Percentiles rank a stretch among this genome's conserved stretches.
Conservation (phyloP, 2,888 invertebrate species). For the Podabrus alpinus region DNA sequence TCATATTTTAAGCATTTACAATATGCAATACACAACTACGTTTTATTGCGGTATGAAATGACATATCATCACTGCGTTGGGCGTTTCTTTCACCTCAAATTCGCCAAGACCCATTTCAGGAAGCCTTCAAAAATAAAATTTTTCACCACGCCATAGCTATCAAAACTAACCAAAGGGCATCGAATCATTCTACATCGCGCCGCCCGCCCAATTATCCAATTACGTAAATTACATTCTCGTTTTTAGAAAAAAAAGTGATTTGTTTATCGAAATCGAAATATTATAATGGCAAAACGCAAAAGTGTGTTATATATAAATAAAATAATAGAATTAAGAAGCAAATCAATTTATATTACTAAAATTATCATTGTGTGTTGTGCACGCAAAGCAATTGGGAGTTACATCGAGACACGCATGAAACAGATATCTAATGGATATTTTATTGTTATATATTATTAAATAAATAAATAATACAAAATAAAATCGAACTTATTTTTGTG, state of each 20-base stretch:
- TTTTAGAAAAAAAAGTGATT: too few relatives aligned
- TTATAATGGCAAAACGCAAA: too few relatives aligned
- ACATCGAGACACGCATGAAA: not conserved
- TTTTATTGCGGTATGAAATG: not conserved
- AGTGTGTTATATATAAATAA: not conserved
- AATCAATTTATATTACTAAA: not conserved
- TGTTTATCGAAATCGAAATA: too few relatives aligned
- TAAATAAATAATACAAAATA: not conserved
- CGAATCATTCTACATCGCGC: too few relatives aligned
- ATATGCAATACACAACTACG: not conserved
- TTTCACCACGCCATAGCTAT: too few relatives aligned
- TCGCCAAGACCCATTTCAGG: not conserved
- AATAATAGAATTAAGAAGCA: not conserved
- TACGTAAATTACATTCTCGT: too few relatives aligned
- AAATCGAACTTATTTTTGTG: not conserved
- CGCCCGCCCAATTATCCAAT: too few relatives aligned
- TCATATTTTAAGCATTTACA: not conserved
- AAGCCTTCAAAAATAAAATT: not conserved
- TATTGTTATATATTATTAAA: not conserved
- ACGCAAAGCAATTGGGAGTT: constrained; percentile 11
- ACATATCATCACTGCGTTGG: not conserved
- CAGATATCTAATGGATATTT: not conserved
- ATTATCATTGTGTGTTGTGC: constrained; percentile 11
- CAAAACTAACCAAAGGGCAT: too few relatives aligned
- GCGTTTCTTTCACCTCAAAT: not conserved